Evolutionary conservation across 2,113 vertebrate genomes (phyloP), one percentile per base, ranked within the genome.

Genomic region (Mesitornis unicolor): DNA sequence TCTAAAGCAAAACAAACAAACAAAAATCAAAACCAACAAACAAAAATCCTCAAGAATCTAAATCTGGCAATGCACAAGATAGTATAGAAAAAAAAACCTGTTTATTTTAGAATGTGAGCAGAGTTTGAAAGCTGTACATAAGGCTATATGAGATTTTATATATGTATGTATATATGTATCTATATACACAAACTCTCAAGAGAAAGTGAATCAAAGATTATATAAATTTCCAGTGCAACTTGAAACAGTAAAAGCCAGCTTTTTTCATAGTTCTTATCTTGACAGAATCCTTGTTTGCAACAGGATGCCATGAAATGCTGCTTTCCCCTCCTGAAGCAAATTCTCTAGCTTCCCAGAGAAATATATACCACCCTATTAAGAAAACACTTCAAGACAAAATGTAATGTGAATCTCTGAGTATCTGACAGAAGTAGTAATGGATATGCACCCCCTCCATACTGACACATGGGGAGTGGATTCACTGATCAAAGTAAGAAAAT

Each of bases 151-250:
- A 65, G 19, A 43, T 63, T 71, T 45, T 40, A 10, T 28, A 10
- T n/a, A 28, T 7, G 8, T 57, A 9, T 56, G 7, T 43, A 4
- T 45, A 6, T 47, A 43, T 19, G 7, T 7, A 42, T 5, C 0
- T 16, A 22, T 28, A 68, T 18, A 56, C 7, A 65, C 3, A 59
- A 78, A 78, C 13, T 70, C 33, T 70, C 7, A 19, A 54, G 2
- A 78, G 42, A 85, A 78, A 68, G 24, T 38, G 38, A 83, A 86
- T 31, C 26, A 73, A 71, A 61, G 18, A 40, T 36, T 56, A 80
- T 21, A 64, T 42, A 67, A 48, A 65, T 54, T 33, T 53, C 56
- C 64, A 74, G 33, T 31, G 10, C 4, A 51, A 17, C 31, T 69
- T 80, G 28, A 80, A 56, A 48, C 16, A 57, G 6, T 25, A 47